Evolutionary conservation across 2,113 vertebrate species (phyloP), one percentile per base, ranked within the genome.

Genomic region (Ailurus styani): DNA sequence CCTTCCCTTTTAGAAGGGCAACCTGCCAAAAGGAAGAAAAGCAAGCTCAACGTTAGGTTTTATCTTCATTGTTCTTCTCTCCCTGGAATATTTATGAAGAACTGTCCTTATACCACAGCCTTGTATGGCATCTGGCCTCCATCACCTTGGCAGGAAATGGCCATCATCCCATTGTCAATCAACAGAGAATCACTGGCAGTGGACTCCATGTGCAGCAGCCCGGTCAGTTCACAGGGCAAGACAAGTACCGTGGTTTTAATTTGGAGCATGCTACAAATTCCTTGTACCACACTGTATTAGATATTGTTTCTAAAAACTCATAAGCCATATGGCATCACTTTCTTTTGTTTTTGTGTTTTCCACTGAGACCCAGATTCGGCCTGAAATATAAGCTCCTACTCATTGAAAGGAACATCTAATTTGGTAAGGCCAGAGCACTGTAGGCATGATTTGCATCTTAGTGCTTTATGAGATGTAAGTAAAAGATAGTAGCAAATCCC

Each of bases 401-500:
- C 66, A 34, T 73, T 98, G 70, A 29, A 42, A 97, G 77, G 54
- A 93, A 93, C 90, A 95, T 75, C 95, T 96, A 96, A 96, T 90
- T 95, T 87, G 90, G 90, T 60, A 87, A 91, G 89, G 87, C 84
- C 85, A 52, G 87, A 91, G 81, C 93, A 92, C 50, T 62, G 81
- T 92, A 81, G 79, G 64, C 66, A 62, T 50, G 9, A 95, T 97
- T 98, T 97, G 21, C 2, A 20, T 98, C 87, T 97, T 78, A 6
- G 90, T 95, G 94, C 96, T 97, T 98, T 70, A 2, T 62, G 87
- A 87, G 62, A 87, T 95, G 50, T 97, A 97, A 98, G 73, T 97
- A 96, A 96, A 97, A 97, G 64, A 60, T 73, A 92, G 91, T 95
- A 97, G 97, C 97, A 98, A 96, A 98, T 90, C 78, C 88, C 81